These are phyloP conservation scores for Timema cristinae DNA, from an alignment of 2,888 invertebrate genomes.

Conservation along the genomic window DNA sequence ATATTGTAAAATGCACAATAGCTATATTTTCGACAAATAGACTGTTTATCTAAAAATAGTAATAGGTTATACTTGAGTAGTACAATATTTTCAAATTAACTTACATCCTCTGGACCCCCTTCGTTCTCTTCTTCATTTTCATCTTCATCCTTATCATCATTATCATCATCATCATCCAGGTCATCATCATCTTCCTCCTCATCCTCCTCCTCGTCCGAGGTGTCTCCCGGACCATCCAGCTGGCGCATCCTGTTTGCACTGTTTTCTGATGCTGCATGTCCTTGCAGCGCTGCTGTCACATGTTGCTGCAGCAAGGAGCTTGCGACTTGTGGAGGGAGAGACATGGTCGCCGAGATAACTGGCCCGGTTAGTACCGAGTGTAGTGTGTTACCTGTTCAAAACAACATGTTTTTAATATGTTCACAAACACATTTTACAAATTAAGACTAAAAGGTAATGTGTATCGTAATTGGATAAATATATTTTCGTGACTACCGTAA, in stretches of 20 bases:
- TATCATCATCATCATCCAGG: constrained; percentile 64
- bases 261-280: constrained; percentile 30
- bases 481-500: too few species aligned
- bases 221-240: constrained; percentile 23
- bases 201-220: constrained; percentile 53
- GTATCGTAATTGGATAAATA: too few species aligned
- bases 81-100: too few species aligned
- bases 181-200: constrained; percentile 77
- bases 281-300: constrained; percentile 73
- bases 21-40: not conserved
- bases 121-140: constrained; percentile 51
- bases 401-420: constrained; percentile 16
- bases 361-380: constrained; percentile 77
- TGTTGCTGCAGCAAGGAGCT: constrained; percentile 83
- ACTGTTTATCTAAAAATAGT: not conserved
- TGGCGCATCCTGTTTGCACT: constrained; percentile 18
- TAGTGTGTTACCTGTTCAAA: constrained; percentile 51
- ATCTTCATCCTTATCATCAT: constrained; percentile 53
- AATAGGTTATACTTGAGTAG: too few species aligned
- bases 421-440: not conserved
- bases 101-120: constrained; percentile 47
- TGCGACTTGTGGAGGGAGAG: constrained; percentile 75
- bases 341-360: constrained; percentile 85
- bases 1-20: not conserved
- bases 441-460: too few species aligned